Evolutionary conservation across 2,113 vertebrate genomes (phyloP).

Genomic region (Ceuthmochares aereus): DNA sequence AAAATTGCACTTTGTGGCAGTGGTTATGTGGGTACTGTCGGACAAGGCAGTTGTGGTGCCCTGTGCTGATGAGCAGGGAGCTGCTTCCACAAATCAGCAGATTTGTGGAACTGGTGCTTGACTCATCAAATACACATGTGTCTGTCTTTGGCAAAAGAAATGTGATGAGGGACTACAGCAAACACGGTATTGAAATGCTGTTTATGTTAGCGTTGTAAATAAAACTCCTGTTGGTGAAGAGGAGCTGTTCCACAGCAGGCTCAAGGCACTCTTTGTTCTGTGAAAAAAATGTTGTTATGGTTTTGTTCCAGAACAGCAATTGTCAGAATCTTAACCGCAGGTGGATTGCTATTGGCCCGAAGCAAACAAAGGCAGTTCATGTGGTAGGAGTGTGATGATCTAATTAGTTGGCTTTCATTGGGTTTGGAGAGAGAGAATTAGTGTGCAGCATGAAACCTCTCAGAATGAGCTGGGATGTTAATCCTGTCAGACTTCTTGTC

Average conservation of each 20-base stretch:
- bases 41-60: accelerated
- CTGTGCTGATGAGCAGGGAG: not conserved
- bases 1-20: accelerated
- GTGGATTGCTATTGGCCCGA: constrained; percentile 18
- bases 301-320: constrained; percentile 15
- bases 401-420: constrained; percentile 18
- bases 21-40: accelerated
- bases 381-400: constrained; percentile 14
- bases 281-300: not conserved
- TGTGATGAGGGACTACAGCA: not conserved
- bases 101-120: not conserved
- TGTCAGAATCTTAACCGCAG: constrained; percentile 19
- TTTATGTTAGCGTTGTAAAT: not conserved
- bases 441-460: not conserved
- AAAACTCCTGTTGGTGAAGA: not conserved
- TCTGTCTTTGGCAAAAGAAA: not conserved
- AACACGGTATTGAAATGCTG: not conserved
- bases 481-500: not conserved
- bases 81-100: not conserved
- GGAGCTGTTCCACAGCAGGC: not conserved
- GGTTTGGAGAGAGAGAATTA: not conserved
- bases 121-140: not conserved
- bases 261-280: not conserved
- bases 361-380: constrained; percentile 23
- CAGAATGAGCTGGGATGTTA: not conserved